Base-by-base conservation (phyloP, 1,140 invertebrate genomes). In the Atta colombica region DNA sequence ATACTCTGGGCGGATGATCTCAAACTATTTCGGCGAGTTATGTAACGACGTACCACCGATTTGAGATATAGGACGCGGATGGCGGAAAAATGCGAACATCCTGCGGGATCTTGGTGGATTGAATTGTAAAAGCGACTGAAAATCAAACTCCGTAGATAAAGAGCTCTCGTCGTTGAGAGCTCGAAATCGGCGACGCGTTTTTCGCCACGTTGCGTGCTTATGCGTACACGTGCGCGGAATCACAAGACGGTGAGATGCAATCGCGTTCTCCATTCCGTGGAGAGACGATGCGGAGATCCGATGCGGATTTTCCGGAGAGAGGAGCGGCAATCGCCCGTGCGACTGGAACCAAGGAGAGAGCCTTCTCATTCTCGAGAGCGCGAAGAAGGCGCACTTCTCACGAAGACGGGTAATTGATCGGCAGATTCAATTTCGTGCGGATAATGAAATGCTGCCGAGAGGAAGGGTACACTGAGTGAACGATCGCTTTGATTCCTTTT, bases 71-170 rank as follows among this genome's bases (percentile, higher is more conserved):
- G n/a, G 72, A 45, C 16, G 12, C 49, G 49, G 49, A 3, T 4
- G 39, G 49, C 4, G 45, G 25, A 12, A 25, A 28, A 53, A 69
- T 21, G 63, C 21, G 87, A 75, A 88, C 90, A 90, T 89, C 78
- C 78, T 7, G 82, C 28, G 80, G 77, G 89, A 91, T 87, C 78
- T 77, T 35, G 39, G 39, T 39, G 66, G 85, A 91, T 91, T 91
- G 90, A 91, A 91, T 91, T 91, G 90, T 88, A 91, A 91, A 68
- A 91, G 80, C 87, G 90, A 88, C 89, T 88, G 90, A 91, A 91
- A 91, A 89, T 58, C 87, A 82, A 89, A 89, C 63, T 58, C 77
- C 31, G 80, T 69, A 80, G 81, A 89, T 90, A 86, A 91, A 80
- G 72, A 81, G 77, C 28, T n/a, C 16, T 0, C 78, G 51, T 65